These are phyloP conservation scores for Lochmaea capreae DNA, from an alignment of 2,888 invertebrate genomes.

Conservation along the genomic window DNA sequence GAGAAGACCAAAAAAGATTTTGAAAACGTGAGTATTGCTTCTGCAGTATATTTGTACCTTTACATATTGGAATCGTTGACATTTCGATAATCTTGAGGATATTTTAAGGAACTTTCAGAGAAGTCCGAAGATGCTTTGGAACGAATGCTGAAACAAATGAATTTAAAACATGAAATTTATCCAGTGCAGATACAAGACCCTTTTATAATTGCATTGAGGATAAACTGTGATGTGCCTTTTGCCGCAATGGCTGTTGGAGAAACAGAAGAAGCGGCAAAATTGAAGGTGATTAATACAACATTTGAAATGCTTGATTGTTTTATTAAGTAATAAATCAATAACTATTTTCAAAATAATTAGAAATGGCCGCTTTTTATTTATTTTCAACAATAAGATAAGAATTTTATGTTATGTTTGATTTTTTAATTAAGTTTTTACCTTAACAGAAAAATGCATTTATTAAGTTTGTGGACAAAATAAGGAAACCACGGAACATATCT, in stretches of 20 bases:
- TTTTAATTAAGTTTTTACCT: no score
- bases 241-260: constrained; percentile 40
- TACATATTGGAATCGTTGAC: not conserved
- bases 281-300: constrained; percentile 41
- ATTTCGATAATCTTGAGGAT: no score
- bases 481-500: no score
- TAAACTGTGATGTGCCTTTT: constrained; percentile 57
- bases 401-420: no score
- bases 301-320: constrained; percentile 46
- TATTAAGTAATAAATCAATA: constrained; percentile 37
- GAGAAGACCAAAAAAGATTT: constrained; percentile 50
- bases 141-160: constrained; percentile 51
- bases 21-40: constrained; percentile 45
- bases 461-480: no score
- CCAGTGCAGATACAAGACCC: constrained; percentile 49
- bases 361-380: no score
- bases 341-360: not conserved
- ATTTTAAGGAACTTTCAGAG: constrained; percentile 52
- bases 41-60: constrained; percentile 4
- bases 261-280: constrained; percentile 44
- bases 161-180: constrained; percentile 48
- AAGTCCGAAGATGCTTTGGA: constrained; percentile 49
- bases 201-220: constrained; percentile 44
- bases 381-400: no score
- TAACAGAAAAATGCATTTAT: no score